A percentile compares a stretch with the other conserved stretches of the same genome.
Evolutionary conservation across 2,797 vertebrate species (phyloP).

Genomic region (Chromis chromis): DNA sequence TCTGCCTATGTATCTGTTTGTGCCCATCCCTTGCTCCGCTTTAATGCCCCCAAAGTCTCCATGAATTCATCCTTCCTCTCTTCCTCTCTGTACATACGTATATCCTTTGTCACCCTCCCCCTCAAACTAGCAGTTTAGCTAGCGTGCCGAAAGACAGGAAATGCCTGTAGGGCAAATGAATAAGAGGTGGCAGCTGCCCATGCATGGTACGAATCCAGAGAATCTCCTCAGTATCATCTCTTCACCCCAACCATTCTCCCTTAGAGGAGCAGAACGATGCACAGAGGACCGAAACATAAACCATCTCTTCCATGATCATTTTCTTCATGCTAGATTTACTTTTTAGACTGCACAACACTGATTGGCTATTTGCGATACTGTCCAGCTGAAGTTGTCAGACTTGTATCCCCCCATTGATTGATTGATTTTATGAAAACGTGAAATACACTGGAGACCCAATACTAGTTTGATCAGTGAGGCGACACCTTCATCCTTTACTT

Average conservation of each 20-base stretch:
- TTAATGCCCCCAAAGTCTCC: conserved; percentile 47
- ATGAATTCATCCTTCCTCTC: conserved; percentile 45
- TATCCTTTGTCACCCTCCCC: conserved; percentile 51
- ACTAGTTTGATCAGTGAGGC: too few relatives aligned
- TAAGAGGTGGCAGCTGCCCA: conserved; percentile 73
- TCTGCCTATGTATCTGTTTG: conserved; percentile 67
- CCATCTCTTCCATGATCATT: conserved; percentile 7
- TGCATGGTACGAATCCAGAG: conserved; percentile 63
- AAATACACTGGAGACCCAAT: too few relatives aligned
- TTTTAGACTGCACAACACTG: conserved; percentile 1
- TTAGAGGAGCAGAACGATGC: conserved; percentile 18
- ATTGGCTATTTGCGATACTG: neutral
- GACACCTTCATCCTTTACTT: too few relatives aligned
- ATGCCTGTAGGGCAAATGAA: conserved; percentile 71
- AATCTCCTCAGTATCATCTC: conserved; percentile 61
- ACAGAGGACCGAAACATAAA: conserved; percentile 11
- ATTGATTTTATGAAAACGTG: neutral
- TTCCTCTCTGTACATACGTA: conserved; percentile 27
- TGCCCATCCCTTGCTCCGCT: conserved; percentile 60
- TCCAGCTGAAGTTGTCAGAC: neutral
- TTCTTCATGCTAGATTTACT: neutral
- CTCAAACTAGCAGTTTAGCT: conserved; percentile 68
- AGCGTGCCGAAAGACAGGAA: conserved; percentile 68
- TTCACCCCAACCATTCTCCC: conserved; percentile 36
- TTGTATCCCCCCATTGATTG: neutral